Conservation (phyloP, 1,140 invertebrate genomes). For the Cydia strobilella region DNA sequence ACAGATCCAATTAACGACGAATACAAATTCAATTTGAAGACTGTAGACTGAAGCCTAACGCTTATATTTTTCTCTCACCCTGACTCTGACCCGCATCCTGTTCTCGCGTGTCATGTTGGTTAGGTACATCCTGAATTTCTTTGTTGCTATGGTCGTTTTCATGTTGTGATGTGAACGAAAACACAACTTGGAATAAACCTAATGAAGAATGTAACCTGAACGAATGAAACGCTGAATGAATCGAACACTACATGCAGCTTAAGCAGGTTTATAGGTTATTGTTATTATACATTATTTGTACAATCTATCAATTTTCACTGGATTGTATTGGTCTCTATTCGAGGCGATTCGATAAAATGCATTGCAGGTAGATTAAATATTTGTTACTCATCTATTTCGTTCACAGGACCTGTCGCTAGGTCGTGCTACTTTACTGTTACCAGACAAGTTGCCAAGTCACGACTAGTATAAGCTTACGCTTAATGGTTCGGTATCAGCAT, state of each 20-base stretch:
- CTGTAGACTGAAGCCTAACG: too few relatives aligned
- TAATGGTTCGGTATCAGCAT: conserved; percentile 9
- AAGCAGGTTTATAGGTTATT: too few relatives aligned
- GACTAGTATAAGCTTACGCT: conserved; percentile 20
- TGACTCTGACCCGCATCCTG: neutral
- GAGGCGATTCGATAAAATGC: neutral
- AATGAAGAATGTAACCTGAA: neutral
- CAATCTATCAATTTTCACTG: too few relatives aligned
- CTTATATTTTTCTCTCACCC: too few relatives aligned
- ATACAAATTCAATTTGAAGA: too few relatives aligned
- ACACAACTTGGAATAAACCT: neutral
- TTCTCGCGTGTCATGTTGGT: conserved; percentile 43
- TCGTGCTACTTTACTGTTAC: conserved; percentile 24
- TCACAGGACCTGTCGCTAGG: conserved; percentile 21
- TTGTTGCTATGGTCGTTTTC: neutral
- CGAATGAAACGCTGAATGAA: too few relatives aligned
- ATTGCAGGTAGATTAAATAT: neutral
- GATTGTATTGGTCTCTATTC: neutral
- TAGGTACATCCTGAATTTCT: conserved; percentile 35
- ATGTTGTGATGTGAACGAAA: too few relatives aligned
- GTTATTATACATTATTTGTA: too few relatives aligned
- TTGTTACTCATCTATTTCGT: conserved; percentile 13
- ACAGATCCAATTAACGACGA: too few relatives aligned
- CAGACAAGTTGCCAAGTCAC: conserved; percentile 25
- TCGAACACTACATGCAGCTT: too few relatives aligned